Conservation (phyloP, 2,888 invertebrate species). For the Norana najaformis region DNA sequence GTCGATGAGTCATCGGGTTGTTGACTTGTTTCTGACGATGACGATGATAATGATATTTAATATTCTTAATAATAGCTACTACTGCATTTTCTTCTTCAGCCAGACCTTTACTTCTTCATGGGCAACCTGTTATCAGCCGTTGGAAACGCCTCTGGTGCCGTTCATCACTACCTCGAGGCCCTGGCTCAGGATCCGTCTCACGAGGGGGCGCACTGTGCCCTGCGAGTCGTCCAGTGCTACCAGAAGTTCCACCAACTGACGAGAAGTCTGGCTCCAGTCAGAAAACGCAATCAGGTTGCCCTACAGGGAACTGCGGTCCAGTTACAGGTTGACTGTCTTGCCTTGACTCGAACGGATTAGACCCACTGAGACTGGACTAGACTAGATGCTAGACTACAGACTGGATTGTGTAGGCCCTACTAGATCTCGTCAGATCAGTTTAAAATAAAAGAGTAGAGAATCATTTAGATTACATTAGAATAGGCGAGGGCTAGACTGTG, state of each 20-base stretch:
- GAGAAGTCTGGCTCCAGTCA: constrained; percentile 21
- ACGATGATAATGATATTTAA: too few species aligned
- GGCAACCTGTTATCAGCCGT: constrained; percentile 71
- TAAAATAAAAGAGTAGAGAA: too few species aligned
- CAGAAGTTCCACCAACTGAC: constrained; percentile 48
- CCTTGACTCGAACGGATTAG: neutral
- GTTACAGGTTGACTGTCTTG: neutral
- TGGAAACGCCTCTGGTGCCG: constrained; percentile 65
- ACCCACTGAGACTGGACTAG: neutral
- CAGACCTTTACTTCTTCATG: constrained; percentile 74
- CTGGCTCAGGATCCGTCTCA: constrained; percentile 55
- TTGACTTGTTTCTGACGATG: neutral
- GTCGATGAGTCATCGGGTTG: too few species aligned
- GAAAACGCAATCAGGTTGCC: neutral
- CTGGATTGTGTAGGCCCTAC: too few species aligned
- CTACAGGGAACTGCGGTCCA: neutral
- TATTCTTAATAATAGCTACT: too few species aligned
- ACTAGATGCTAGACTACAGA: too few species aligned
- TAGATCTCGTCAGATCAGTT: too few species aligned
- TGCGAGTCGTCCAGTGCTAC: constrained; percentile 58
- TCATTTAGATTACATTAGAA: too few species aligned
- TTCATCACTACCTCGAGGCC: constrained; percentile 57
- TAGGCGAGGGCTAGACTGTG: too few species aligned
- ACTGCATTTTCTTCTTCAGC: constrained; percentile 63
- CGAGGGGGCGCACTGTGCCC: constrained; percentile 52